A percentile compares a stretch with the other conserved stretches of the same genome.
These are phyloP conservation scores for Erebia aethiops DNA, from an alignment of 2,888 invertebrate species.

Conservation along the genomic window DNA sequence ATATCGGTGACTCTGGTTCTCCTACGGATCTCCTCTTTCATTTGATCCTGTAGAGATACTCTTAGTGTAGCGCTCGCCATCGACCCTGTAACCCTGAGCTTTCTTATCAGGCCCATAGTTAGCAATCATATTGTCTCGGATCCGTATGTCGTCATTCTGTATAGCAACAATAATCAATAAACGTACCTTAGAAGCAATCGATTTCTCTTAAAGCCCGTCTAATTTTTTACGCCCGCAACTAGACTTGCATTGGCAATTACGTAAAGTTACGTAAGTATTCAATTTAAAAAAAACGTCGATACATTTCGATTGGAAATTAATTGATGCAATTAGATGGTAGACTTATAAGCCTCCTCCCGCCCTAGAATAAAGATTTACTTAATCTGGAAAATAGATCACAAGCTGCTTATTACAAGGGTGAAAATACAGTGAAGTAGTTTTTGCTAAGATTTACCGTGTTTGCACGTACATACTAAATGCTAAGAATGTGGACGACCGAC, in stretches of 20 bases:
- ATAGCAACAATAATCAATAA: not conserved
- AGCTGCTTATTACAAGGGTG: not conserved
- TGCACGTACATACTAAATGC: slow-evolving; percentile 7
- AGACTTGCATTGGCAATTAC: not conserved
- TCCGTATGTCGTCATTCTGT: too few relatives aligned
- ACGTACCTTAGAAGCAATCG: too few relatives aligned
- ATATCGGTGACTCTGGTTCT: too few relatives aligned
- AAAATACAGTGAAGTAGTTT: not conserved
- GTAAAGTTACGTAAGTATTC: slow-evolving; percentile 2
- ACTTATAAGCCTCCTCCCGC: slow-evolving; percentile 9
- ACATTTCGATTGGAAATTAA: slow-evolving; percentile 14
- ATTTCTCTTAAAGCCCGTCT: not conserved
- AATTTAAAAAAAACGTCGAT: not conserved
- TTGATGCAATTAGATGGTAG: slow-evolving; percentile 18
- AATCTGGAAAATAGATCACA: not conserved
- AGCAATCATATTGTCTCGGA: too few relatives aligned
- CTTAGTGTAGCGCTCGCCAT: too few relatives aligned
- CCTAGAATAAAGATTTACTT: not conserved
- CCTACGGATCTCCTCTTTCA: too few relatives aligned
- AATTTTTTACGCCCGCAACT: not conserved
- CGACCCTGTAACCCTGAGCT: too few relatives aligned
- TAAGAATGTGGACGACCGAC: slow-evolving; percentile 39
- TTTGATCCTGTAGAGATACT: too few relatives aligned
- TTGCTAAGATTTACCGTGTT: slow-evolving; percentile 9
- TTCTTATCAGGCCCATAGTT: too few relatives aligned